Conservation (phyloP, 2,888 invertebrate species). For the Rotaria magnacalcarata region DNA sequence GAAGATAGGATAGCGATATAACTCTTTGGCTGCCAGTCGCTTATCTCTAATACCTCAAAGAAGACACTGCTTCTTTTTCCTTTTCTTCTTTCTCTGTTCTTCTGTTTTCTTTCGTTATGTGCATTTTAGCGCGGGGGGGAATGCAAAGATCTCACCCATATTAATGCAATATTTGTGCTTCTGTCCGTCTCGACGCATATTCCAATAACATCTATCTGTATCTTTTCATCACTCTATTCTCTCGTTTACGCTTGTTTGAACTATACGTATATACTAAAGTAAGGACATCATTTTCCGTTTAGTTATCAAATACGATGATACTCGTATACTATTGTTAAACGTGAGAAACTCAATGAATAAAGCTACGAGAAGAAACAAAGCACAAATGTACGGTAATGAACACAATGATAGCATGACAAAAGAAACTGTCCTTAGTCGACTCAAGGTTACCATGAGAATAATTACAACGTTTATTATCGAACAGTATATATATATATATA, state of each 20-base stretch:
- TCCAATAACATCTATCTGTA: neutral
- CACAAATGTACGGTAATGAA: neutral
- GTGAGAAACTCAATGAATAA: neutral
- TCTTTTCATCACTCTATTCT: neutral
- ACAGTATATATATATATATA: neutral
- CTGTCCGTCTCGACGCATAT: neutral
- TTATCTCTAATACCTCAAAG: neutral
- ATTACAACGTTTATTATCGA: neutral
- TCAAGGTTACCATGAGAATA: neutral
- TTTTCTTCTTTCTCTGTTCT: neutral
- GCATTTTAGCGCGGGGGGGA: neutral
- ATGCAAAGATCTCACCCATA: neutral
- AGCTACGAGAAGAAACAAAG: neutral
- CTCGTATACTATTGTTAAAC: neutral
- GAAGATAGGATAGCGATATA: neutral
- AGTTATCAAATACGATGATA: neutral
- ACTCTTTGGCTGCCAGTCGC: neutral
- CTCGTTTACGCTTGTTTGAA: slow-evolving; percentile 13
- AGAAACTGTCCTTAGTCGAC: neutral
- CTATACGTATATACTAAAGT: neutral
- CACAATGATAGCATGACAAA: neutral
- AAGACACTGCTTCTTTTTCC: neutral
- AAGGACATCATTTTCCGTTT: neutral
- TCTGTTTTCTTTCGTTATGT: neutral
- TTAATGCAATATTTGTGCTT: neutral